Evolutionary conservation across 1,140 invertebrate genomes (phyloP), one percentile per base, ranked within the genome.

Genomic region (Catajapyx aquilonaris): DNA sequence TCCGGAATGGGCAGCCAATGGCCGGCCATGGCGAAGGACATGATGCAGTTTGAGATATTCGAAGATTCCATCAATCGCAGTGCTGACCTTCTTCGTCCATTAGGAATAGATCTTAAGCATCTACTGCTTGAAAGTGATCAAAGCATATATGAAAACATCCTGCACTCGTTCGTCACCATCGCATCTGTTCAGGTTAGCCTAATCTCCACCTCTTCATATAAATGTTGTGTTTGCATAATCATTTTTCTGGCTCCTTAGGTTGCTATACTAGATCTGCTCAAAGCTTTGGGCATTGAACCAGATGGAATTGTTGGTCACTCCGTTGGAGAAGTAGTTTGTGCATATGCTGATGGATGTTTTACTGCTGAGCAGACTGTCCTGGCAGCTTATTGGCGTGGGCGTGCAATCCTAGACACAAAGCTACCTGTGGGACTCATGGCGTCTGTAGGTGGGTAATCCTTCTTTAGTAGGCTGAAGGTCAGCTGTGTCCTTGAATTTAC

Each of bases 371-470:
- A 88, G 55, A 78, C 76, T 45, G 62, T 90, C 10, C 50, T 81
- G 3, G 60, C 73, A 15, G 76, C 80, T 4, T 91, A 88, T 56
- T 86, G 73, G 46, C 63, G 86, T 57, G 90, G 88, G 3, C 55
- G 70, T 32, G 85, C 80, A 17, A 83, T 86, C 28, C 57, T 79
- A 28, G 80, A 88, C 46, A 72, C 76, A 0, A 62, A 74, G 11
- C 62, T 87, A 43, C 68, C 76, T 30, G 59, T 53, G 15, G 84
- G 84, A 16, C 76, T 75, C 9, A 91, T 93, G 86, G 81, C 81
- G 22, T 77, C 78, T 22, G 65, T 86, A 21, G 79, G 62, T 50
- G 35, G 40, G 40, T 30, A 4, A 7, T 39, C 9, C 18, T 5
- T 7, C 11, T 41, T 13, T 17, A 39, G 13, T 39, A 39, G n/a